Evolutionary conservation across 2,888 invertebrate species (phyloP).

Genomic region (Acanthosepion lycidas): DNA sequence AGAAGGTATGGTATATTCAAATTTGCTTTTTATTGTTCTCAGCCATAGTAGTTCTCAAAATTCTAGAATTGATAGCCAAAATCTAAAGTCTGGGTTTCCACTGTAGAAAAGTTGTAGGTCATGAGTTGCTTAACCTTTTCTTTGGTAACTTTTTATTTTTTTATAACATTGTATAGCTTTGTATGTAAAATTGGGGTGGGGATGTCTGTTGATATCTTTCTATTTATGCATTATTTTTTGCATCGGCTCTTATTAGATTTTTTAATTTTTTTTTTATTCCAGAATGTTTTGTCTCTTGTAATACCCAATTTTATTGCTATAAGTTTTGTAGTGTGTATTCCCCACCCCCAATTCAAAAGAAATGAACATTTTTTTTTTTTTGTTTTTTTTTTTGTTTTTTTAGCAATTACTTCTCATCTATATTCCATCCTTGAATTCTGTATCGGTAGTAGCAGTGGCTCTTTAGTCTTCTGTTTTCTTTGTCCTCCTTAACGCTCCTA

Average conservation of each 20-base stretch:
- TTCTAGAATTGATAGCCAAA: not conserved
- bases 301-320: not conserved
- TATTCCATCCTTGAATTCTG: constrained; percentile 2
- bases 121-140: not conserved
- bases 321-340: not conserved
- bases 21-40: not conserved
- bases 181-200: not conserved
- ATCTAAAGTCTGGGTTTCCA: not conserved
- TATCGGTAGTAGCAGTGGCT: constrained; percentile 33
- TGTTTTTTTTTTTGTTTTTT: not conserved
- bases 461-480: not conserved
- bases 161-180: not conserved
- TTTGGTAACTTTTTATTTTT: not conserved
- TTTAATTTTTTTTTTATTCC: not conserved
- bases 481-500: not conserved
- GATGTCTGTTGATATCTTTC: not conserved
- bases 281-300: constrained; percentile 1
- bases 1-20: not conserved
- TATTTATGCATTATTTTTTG: not conserved
- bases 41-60: not conserved
- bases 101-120: not conserved
- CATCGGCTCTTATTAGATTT: not conserved
- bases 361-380: not conserved
- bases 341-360: not conserved
- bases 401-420: not conserved